phyloP scores from a whole-genome alignment of 2,113 vertebrate genomes.

The Scolopax mira region DNA sequence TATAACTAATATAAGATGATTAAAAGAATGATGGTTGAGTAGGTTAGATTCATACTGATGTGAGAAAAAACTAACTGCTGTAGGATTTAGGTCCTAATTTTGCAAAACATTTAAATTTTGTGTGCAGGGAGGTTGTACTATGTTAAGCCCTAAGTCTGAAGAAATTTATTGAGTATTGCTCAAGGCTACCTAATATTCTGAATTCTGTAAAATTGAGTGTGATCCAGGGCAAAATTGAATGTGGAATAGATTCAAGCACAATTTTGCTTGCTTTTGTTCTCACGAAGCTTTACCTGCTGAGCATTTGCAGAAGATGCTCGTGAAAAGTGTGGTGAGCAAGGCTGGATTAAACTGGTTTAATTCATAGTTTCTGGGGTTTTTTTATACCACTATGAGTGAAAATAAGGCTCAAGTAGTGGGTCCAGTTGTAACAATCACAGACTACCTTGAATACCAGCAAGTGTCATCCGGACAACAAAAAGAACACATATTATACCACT shows the following conservation, averaged over 20 bases:
- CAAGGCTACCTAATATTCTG: not conserved
- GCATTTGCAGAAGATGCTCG: accelerated
- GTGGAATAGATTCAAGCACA: not conserved
- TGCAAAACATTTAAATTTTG: not conserved
- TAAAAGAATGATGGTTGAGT: not conserved
- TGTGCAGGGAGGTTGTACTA: not conserved
- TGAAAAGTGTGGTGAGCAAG: not conserved
- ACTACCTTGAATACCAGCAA: not conserved
- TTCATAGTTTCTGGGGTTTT: not conserved
- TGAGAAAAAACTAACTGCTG: not conserved
- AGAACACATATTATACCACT: not conserved
- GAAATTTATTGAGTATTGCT: not conserved
- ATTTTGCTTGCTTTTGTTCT: not conserved
- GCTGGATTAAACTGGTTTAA: not conserved
- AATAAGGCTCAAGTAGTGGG: not conserved
- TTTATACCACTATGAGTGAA: not conserved
- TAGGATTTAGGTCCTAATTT: not conserved
- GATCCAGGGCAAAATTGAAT: not conserved
- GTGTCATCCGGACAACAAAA: not conserved
- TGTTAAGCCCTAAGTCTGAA: not conserved
- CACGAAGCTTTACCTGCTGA: not conserved
- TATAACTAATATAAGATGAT: not conserved
- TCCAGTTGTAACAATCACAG: not conserved
- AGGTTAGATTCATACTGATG: not conserved
- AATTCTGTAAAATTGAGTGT: not conserved